Base-by-base conservation (phyloP, 2,797 vertebrate species). In the Chiloscyllium punctatum region DNA sequence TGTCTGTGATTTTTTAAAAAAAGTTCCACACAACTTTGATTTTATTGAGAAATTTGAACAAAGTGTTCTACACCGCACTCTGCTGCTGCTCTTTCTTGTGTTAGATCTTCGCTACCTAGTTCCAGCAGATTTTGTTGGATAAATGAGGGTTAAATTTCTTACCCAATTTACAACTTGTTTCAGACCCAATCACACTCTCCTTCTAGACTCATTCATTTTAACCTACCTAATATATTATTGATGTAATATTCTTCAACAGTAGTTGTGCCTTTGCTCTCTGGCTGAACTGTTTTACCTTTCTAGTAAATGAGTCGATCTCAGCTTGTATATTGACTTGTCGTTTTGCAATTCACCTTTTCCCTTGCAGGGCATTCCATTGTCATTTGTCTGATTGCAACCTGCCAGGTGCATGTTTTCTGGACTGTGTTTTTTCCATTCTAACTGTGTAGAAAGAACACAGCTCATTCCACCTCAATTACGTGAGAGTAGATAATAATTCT, bases 241-340 rank as follows among this genome's bases (percentile, higher is more conserved):
- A 13, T 13, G 30, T n/a, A 77, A 77, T 27, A n/a, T 9, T 62
- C 9, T 62, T 62, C 57, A 62, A 62, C 57, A n/a, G 30, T 23
- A 23, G 30, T 3, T 62, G 4, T 57, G 33, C 23, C 57, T 91
- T 91, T 91, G 62, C 5, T 68, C 16, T 68, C 16, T 37, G 62
- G 88, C 16, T 33, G 18, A 90, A 37, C 68, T 91, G 21, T 37
- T n/a, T 91, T 18, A 91, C 91, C 33, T 37, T 68, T 91, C 62
- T 23, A 8, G 4, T 91, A 91, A 91, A 23, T 68, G 62, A 66
- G 13, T 57, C 33, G 57, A 33, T 62, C 30, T n/a, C 30, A 18
- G 57, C 62, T 91, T 91, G 62, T 91, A n/a, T 91, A 91, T 68
- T 91, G 16, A 68, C 87, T 37, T 91, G 62, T 23, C 33, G 88